Evolutionary conservation across 2,113 vertebrate genomes (phyloP).

Genomic region (Motacilla alba): DNA sequence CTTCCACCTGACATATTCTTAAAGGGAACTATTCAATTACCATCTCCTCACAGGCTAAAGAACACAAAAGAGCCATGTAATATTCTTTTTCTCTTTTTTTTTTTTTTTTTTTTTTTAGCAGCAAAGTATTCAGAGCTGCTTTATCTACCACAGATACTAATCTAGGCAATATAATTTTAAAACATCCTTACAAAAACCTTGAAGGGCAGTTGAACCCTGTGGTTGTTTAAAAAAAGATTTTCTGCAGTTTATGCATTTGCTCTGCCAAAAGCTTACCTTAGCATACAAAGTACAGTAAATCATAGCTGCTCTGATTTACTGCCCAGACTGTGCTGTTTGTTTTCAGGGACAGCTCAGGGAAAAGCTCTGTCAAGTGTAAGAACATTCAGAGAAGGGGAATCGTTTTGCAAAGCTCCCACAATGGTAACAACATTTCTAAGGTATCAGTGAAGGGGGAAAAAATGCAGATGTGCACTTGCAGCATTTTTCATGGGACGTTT

Average conservation of each 20-base stretch:
- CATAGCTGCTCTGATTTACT: constrained; percentile 58
- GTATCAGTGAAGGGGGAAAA: not conserved
- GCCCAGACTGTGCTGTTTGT: constrained; percentile 29
- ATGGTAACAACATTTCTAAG: not conserved
- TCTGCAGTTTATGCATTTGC: constrained; percentile 66
- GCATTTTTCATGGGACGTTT: not conserved
- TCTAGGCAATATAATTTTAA: constrained; percentile 64
- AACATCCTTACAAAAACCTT: constrained; percentile 55
- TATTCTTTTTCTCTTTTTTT: constrained; percentile 14
- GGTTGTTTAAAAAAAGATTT: constrained; percentile 49
- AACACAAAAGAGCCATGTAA: constrained; percentile 62
- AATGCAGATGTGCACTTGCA: not conserved
- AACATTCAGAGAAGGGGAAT: not conserved
- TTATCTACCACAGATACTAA: constrained; percentile 63
- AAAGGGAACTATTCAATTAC: constrained; percentile 77
- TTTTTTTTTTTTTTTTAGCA: not conserved
- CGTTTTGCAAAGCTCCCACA: not conserved
- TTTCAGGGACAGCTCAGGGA: constrained; percentile 33
- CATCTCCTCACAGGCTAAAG: constrained; percentile 33
- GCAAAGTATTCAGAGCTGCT: constrained; percentile 48
- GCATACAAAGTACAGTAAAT: constrained; percentile 67
- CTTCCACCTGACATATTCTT: constrained; percentile 70
- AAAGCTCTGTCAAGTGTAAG: constrained; percentile 3
- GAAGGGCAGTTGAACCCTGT: constrained; percentile 56
- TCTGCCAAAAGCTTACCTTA: constrained; percentile 72